A percentile compares a stretch with the other conserved stretches of the same genome.
Conservation (phyloP, 1,140 invertebrate species). For the Leptinotarsa lineolata region DNA sequence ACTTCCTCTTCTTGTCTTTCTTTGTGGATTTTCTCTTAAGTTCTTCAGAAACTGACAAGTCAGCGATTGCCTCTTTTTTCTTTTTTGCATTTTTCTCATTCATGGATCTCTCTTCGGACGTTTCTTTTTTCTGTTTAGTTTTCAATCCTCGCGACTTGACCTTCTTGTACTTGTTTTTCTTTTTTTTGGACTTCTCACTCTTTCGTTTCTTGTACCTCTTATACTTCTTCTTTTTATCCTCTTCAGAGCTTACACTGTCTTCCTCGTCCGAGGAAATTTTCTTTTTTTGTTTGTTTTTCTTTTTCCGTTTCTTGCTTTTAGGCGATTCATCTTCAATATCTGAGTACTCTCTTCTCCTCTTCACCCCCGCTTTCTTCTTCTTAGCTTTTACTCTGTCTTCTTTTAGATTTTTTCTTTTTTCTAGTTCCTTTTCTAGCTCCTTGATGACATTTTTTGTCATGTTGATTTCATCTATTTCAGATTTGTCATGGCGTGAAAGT, state of each 20-base stretch:
- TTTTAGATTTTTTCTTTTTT: slow-evolving; percentile 15
- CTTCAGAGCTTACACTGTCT: slow-evolving; percentile 45
- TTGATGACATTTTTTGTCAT: slow-evolving; percentile 33
- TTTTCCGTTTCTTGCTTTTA: slow-evolving; percentile 57
- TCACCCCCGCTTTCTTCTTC: slow-evolving; percentile 34
- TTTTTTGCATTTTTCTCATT: slow-evolving; percentile 8
- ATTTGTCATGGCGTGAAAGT: neutral
- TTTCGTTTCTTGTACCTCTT: slow-evolving; percentile 52
- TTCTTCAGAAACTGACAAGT: neutral
- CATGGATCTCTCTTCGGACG: neutral
- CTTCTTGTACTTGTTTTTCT: slow-evolving; percentile 52
- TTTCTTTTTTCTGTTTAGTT: slow-evolving; percentile 16
- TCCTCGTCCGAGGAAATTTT: slow-evolving; percentile 56
- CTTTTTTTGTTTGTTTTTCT: slow-evolving; percentile 55
- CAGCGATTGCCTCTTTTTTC: neutral
- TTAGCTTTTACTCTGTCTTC: slow-evolving; percentile 7
- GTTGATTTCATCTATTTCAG: neutral
- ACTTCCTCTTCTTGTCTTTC: neutral
- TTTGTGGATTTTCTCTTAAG: neutral
- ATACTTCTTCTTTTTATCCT: slow-evolving; percentile 58
- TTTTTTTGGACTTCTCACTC: slow-evolving; percentile 61
- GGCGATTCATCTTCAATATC: slow-evolving; percentile 33
- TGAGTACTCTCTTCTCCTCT: slow-evolving; percentile 31
- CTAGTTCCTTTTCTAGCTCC: slow-evolving; percentile 28
- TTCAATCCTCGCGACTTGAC: slow-evolving; percentile 10